Base-by-base conservation (phyloP, 1,140 invertebrate genomes). In the Neodiprion lecontei region DNA sequence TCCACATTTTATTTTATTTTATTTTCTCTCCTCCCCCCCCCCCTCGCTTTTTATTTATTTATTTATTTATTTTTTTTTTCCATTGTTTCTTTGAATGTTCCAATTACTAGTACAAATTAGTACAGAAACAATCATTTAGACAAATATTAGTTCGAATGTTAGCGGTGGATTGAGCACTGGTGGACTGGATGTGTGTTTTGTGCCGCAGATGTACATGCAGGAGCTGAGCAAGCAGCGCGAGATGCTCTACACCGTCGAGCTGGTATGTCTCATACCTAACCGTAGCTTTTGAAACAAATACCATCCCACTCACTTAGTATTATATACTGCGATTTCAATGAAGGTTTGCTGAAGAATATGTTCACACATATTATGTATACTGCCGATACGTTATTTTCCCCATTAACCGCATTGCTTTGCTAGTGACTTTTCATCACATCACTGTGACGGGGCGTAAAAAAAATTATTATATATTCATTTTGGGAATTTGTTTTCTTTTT, bases 161-260 rank as follows among this genome's bases (percentile, higher is more conserved):
- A 21, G 14, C 75, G 80, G 82, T 84, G 82, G 82, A 87, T 86
- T 86, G 85, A 88, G 84, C 86, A 88, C 85, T 89, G 85, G 87
- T 88, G 86, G 85, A 88, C 82, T 89, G 80, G 79, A 85, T 85
- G 86, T 87, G 83, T 88, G 85, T 88, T 87, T 89, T 89, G 83
- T 87, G 87, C 89, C 91, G 89, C 92, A 95, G 92, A 93, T 93
- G 89, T 94, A 93, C 91, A 93, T 94, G 90, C 93, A 95, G 90
- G 95, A 96, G 92, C 93, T 96, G 90, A 95, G 92, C 90, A 95
- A 95, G 91, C 94, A 95, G 88, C 92, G 93, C 90, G 94, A 95
- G 90, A 91, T 95, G 89, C 90, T 95, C 87, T 93, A 95, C 90
- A 94, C 94, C 88, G 93, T 94, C 86, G 94, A 95, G 90, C 90